Evolutionary conservation across 2,113 vertebrate genomes (phyloP).

Genomic region (Mastomys natalensis): DNA sequence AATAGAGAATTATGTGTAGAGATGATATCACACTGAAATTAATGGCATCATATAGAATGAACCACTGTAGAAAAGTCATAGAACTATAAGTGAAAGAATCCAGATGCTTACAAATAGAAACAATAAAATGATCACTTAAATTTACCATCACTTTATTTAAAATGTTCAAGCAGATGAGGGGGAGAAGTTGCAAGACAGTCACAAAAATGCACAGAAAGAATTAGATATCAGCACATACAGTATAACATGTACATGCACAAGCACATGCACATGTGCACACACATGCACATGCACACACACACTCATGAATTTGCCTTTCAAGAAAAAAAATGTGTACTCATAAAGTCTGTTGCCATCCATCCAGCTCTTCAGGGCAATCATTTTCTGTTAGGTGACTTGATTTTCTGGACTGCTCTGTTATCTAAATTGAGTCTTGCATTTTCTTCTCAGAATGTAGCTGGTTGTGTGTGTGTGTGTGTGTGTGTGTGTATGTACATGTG

Average conservation of each 20-base stretch:
- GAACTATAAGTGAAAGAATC: neutral
- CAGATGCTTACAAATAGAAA: slow-evolving; percentile 43
- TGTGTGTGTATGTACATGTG: neutral
- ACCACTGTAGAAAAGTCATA: neutral
- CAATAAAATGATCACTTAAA: slow-evolving; percentile 16
- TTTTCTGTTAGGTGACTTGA: neutral
- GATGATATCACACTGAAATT: neutral
- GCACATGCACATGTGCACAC: too few species aligned
- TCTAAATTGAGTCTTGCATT: neutral
- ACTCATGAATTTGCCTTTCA: neutral
- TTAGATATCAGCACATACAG: neutral
- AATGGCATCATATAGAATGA: neutral
- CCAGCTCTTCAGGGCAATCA: neutral
- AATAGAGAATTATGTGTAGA: neutral
- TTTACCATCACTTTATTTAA: neutral
- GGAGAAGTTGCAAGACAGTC: neutral
- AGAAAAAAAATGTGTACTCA: neutral
- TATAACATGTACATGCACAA: neutral
- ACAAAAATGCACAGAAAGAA: slow-evolving; percentile 16
- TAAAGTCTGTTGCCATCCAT: neutral
- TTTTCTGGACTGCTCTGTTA: neutral
- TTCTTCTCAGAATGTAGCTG: neutral
- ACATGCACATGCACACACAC: too few species aligned
- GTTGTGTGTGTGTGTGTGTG: neutral
- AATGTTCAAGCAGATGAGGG: neutral